phyloP scores from a whole-genome alignment of 2,113 vertebrate genomes.

The Leptocoma aspasia region DNA sequence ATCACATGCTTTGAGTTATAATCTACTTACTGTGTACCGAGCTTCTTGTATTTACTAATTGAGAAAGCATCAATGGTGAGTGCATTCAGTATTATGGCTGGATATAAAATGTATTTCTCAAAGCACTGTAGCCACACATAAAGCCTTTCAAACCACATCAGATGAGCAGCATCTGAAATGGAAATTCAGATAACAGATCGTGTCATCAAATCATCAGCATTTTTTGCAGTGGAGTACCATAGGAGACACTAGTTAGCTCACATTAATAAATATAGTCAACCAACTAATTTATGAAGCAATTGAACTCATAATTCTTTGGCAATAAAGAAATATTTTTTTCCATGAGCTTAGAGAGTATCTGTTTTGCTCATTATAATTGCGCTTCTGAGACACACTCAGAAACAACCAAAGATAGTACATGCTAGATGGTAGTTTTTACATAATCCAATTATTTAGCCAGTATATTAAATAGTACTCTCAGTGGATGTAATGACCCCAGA shows the following conservation, averaged over 20 bases:
- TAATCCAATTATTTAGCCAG: neutral
- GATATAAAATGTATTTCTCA: conserved; percentile 95
- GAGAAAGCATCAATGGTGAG: conserved; percentile 93
- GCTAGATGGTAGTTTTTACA: neutral
- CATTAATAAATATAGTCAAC: neutral
- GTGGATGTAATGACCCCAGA: neutral
- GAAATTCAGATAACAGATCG: neutral
- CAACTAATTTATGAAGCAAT: neutral
- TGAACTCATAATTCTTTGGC: neutral
- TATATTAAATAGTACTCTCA: neutral
- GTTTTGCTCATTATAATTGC: neutral
- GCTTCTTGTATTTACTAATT: conserved; percentile 88
- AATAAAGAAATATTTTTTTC: neutral
- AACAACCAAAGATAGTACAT: neutral
- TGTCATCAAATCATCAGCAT: neutral
- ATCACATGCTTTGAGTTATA: neutral
- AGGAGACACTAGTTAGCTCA: neutral
- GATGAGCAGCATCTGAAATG: conserved; percentile 86
- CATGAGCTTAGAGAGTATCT: neutral
- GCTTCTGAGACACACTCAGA: neutral
- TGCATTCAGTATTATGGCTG: conserved; percentile 92
- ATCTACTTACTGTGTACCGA: conserved; percentile 92
- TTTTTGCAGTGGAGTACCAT: neutral
- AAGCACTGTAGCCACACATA: conserved; percentile 94
- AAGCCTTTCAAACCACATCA: conserved; percentile 99